These are phyloP conservation scores for Cheilosia vulpina DNA, from an alignment of 2,888 invertebrate species.

Conservation along the genomic window DNA sequence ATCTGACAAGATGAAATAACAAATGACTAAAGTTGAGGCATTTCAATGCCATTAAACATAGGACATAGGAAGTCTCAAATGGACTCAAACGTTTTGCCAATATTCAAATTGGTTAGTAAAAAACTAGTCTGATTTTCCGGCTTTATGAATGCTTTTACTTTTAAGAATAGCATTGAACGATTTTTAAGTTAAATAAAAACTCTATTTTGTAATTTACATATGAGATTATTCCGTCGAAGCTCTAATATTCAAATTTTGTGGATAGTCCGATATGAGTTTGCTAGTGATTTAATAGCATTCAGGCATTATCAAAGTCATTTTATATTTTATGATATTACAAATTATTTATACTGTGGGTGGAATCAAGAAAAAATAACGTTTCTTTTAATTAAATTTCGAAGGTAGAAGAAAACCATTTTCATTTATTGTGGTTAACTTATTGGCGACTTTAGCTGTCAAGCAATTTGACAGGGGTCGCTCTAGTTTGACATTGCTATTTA, in stretches of 20 bases:
- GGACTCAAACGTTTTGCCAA: conserved; percentile 31
- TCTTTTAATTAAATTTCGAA: too few species aligned
- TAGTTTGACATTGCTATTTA: too few species aligned
- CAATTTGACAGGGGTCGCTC: too few species aligned
- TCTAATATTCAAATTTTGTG: conserved; percentile 20
- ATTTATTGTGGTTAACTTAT: too few species aligned
- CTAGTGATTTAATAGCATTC: conserved; percentile 29
- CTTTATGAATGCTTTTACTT: conserved; percentile 28
- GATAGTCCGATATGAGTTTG: conserved; percentile 20
- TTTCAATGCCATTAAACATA: conserved; percentile 34
- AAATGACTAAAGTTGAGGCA: conserved; percentile 27
- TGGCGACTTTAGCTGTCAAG: too few species aligned
- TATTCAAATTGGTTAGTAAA: conserved; percentile 33
- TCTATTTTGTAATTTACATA: conserved; percentile 34
- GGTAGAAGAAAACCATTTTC: too few species aligned
- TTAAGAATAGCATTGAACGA: conserved; percentile 29
- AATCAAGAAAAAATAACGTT: too few species aligned
- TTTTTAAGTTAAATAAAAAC: conserved; percentile 21
- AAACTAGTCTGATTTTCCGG: conserved; percentile 49
- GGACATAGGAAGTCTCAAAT: conserved; percentile 50
- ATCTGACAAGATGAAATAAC: conserved; percentile 10
- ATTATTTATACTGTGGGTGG: too few species aligned
- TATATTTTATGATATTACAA: too few species aligned
- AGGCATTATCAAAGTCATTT: background rate
- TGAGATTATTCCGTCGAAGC: conserved; percentile 18